Conservation (phyloP, 2,888 invertebrate species). For the Actias luna region DNA sequence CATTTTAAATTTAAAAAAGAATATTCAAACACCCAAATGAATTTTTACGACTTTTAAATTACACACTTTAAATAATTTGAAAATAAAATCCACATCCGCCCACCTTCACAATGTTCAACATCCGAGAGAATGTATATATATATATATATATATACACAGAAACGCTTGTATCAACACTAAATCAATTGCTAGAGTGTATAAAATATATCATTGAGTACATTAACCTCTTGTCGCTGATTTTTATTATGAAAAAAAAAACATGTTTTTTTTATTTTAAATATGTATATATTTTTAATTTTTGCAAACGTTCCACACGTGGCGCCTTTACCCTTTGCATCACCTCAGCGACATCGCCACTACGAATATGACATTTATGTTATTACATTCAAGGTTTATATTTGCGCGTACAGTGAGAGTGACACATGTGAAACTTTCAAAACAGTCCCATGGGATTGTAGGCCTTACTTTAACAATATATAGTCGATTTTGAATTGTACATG, state of each 20-base stretch:
- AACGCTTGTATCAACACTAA: conserved; percentile 12
- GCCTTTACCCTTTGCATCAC: conserved; percentile 60
- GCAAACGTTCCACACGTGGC: conserved; percentile 55
- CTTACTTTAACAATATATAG: conserved; percentile 15
- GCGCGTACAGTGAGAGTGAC: neutral
- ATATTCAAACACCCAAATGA: neutral
- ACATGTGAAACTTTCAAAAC: neutral
- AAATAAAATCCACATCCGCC: conserved; percentile 10
- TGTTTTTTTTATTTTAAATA: conserved; percentile 13
- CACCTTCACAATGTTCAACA: neutral
- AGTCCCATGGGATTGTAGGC: neutral
- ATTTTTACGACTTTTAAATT: neutral
- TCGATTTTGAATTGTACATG: conserved; percentile 19
- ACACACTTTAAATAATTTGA: neutral
- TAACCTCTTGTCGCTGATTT: conserved; percentile 15
- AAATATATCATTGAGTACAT: conserved; percentile 16
- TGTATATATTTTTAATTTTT: conserved; percentile 16
- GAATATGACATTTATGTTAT: neutral
- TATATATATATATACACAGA: conserved; percentile 1
- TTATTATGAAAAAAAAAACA: conserved; percentile 16
- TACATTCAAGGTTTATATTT: neutral
- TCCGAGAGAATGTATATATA: too few species aligned
- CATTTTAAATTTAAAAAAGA: neutral
- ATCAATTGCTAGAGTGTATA: conserved; percentile 11
- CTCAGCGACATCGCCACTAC: conserved; percentile 24